These are phyloP conservation scores for Rallus crepitans DNA, from an alignment of 2,797 vertebrate genomes.

Conservation along the genomic window DNA sequence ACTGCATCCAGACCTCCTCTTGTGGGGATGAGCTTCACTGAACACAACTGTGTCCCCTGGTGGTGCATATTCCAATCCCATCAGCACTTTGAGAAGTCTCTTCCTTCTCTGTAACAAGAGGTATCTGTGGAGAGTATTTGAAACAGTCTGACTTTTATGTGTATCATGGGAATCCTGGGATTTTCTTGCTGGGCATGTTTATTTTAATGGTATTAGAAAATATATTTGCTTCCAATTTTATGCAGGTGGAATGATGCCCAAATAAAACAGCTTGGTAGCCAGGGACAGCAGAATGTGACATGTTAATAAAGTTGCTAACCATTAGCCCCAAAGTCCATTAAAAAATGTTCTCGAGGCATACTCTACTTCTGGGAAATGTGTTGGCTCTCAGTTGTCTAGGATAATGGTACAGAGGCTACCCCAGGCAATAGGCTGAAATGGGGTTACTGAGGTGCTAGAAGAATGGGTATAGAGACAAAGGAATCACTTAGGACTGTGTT, in stretches of 20 bases:
- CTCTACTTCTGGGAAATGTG: neutral
- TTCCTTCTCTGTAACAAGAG: neutral
- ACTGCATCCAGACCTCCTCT: neutral
- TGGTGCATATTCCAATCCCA: neutral
- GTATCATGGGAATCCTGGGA: neutral
- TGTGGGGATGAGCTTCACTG: neutral
- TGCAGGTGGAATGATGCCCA: neutral
- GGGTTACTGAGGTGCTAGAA: rapidly evolving
- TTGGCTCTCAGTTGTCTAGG: neutral
- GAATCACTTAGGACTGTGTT: neutral
- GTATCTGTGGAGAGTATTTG: rapidly evolving
- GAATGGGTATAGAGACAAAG: rapidly evolving
- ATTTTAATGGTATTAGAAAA: neutral
- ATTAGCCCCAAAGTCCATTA: neutral
- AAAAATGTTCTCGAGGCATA: neutral
- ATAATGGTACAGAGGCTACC: neutral
- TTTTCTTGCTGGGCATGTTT: neutral
- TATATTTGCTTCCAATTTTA: neutral
- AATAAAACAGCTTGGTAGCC: neutral
- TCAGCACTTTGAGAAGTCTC: neutral
- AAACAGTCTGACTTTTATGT: neutral
- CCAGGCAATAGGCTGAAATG: rapidly evolving
- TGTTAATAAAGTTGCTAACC: neutral
- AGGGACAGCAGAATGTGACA: neutral
- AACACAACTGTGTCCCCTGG: rapidly evolving